Evolutionary conservation across 2,113 vertebrate species (phyloP).

Genomic region (Pipa parva): DNA sequence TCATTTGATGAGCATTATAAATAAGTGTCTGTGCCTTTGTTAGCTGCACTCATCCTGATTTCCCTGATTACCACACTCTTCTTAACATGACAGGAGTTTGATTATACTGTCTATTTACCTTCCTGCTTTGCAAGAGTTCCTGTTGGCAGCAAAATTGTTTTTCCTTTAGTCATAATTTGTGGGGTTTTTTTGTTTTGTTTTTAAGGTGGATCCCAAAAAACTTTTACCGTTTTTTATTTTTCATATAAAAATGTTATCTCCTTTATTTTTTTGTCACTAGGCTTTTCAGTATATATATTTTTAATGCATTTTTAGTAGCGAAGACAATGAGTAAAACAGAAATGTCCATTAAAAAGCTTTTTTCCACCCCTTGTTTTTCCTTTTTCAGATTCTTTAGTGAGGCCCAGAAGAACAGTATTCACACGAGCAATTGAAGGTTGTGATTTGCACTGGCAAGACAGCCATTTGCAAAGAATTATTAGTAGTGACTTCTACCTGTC

Average conservation of each 20-base stretch:
- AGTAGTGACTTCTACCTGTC: conserved; percentile 91
- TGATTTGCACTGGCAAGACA: conserved; percentile 97
- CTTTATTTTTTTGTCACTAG: too few relatives aligned
- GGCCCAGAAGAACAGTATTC: conserved; percentile 91
- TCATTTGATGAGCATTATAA: conserved; percentile 28
- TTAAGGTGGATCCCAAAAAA: too few relatives aligned
- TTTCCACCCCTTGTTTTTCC: conserved; percentile 40
- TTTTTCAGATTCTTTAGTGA: conserved; percentile 78
- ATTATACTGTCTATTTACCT: conserved; percentile 15
- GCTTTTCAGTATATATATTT: too few relatives aligned
- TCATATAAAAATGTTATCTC: too few relatives aligned
- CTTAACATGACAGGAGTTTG: conserved; percentile 26
- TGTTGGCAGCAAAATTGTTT: background rate
- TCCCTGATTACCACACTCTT: conserved; percentile 13
- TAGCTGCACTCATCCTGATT: conserved; percentile 32
- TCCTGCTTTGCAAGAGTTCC: background rate
- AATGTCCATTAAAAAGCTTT: background rate
- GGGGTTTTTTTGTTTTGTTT: too few relatives aligned
- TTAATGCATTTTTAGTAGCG: too few relatives aligned
- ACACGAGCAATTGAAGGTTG: conserved; percentile 90
- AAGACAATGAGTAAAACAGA: background rate
- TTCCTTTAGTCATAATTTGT: background rate
- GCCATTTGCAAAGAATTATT: conserved; percentile 96
- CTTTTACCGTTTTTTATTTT: too few relatives aligned
- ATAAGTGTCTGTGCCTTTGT: conserved; percentile 4